Conservation (phyloP, 2,888 invertebrate species). For the Petrolisthes manimaculis region DNA sequence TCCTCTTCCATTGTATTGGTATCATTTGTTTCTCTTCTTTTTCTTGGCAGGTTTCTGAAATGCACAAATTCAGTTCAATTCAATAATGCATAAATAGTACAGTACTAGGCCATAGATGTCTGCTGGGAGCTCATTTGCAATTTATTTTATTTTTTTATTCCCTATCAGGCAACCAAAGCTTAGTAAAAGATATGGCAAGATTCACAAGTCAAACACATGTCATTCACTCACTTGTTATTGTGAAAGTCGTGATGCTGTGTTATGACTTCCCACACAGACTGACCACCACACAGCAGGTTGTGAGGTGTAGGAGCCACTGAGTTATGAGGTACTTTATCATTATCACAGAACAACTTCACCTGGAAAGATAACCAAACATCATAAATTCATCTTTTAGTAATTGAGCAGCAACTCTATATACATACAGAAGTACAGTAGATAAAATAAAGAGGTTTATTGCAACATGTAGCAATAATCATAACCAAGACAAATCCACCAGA, state of each 20-base stretch:
- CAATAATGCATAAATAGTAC: too few species aligned
- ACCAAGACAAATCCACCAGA: neutral
- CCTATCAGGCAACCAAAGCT: neutral
- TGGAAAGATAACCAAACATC: neutral
- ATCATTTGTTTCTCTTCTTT: neutral
- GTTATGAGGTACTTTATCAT: constrained; percentile 52
- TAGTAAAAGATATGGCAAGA: too few species aligned
- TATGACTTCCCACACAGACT: constrained; percentile 69
- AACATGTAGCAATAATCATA: neutral
- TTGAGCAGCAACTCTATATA: too few species aligned
- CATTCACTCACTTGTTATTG: constrained; percentile 14
- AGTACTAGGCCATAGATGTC: too few species aligned
- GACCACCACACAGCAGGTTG: constrained; percentile 69
- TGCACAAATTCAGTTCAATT: neutral
- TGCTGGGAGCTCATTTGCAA: too few species aligned
- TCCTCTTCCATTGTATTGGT: neutral
- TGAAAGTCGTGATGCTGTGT: constrained; percentile 68
- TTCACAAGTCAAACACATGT: too few species aligned
- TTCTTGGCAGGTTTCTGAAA: constrained; percentile 12
- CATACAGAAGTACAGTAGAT: too few species aligned
- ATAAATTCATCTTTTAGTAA: too few species aligned
- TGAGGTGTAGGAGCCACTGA: constrained; percentile 68
- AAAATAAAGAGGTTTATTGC: too few species aligned
- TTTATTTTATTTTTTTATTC: neutral
- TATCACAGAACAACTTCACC: constrained; percentile 60